These are phyloP conservation scores for Epirrhoe alternata DNA, from an alignment of 2,888 invertebrate genomes.

Conservation along the genomic window DNA sequence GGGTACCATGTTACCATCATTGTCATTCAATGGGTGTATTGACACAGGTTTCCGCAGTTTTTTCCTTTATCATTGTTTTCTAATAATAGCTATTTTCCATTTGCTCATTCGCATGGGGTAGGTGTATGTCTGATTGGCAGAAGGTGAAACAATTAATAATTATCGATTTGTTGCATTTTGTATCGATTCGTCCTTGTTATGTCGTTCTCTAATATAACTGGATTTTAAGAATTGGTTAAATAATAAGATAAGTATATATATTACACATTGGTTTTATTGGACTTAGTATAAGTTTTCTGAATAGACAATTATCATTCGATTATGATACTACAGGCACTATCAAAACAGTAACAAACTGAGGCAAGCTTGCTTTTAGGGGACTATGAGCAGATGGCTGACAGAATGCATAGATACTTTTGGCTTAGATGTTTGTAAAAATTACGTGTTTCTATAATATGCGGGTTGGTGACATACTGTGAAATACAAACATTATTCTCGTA, in stretches of 20 bases:
- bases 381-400: too few relatives aligned
- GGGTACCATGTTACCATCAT: constrained; percentile 24
- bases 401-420: too few relatives aligned
- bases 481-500: neutral
- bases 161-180: too few relatives aligned
- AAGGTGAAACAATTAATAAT: constrained; percentile 1
- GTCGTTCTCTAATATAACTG: too few relatives aligned
- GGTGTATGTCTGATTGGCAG: neutral
- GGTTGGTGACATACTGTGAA: neutral
- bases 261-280: too few relatives aligned
- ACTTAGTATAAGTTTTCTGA: too few relatives aligned
- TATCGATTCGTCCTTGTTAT: too few relatives aligned
- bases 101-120: constrained; percentile 6
- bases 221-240: neutral
- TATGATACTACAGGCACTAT: too few relatives aligned
- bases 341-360: too few relatives aligned
- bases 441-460: neutral
- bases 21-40: constrained; percentile 39
- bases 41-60: constrained; percentile 41
- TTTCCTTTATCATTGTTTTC: constrained; percentile 43
- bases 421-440: neutral
- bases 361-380: too few relatives aligned
- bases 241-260: too few relatives aligned
- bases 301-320: too few relatives aligned
- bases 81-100: constrained; percentile 39